phyloP scores from a whole-genome alignment of 2,797 vertebrate genomes.

The Scomberomorus guttatus region DNA sequence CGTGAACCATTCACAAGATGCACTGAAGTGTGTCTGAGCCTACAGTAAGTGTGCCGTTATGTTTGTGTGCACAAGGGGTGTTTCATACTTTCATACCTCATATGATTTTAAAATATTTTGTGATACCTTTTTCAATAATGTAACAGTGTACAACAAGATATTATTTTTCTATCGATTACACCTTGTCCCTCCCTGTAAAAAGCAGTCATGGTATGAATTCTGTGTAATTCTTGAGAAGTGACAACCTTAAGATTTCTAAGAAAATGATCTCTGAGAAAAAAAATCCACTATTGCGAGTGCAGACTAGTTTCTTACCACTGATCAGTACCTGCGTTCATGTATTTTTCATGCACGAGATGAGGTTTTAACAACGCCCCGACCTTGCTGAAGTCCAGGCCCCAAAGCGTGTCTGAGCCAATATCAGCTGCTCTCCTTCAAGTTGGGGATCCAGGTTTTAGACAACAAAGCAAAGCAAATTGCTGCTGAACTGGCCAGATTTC shows the following conservation, averaged over 20 bases:
- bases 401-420: not conserved
- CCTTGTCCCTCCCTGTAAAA: slow-evolving; percentile 22
- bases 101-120: slow-evolving; percentile 77
- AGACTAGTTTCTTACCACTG: slow-evolving; percentile 50
- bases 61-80: slow-evolving; percentile 54
- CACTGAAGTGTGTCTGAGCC: slow-evolving; percentile 45
- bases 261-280: slow-evolving; percentile 44
- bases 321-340: slow-evolving; percentile 36
- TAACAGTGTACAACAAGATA: slow-evolving; percentile 54
- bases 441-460: slow-evolving; percentile 14
- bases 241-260: slow-evolving; percentile 46
- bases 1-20: slow-evolving; percentile 35
- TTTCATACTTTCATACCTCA: slow-evolving; percentile 84
- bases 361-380: not conserved
- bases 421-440: slow-evolving; percentile 4
- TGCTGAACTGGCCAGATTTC: slow-evolving; percentile 19
- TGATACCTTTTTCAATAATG: slow-evolving; percentile 74
- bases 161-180: slow-evolving; percentile 77
- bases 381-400: not conserved
- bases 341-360: slow-evolving; percentile 18
- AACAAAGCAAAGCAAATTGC: slow-evolving; percentile 37
- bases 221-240: slow-evolving; percentile 47
- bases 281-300: slow-evolving; percentile 37
- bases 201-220: slow-evolving; percentile 49
- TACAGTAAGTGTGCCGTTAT: slow-evolving; percentile 21